These are phyloP conservation scores for Nomada fucata DNA, from an alignment of 2,888 invertebrate species.

Conservation along the genomic window DNA sequence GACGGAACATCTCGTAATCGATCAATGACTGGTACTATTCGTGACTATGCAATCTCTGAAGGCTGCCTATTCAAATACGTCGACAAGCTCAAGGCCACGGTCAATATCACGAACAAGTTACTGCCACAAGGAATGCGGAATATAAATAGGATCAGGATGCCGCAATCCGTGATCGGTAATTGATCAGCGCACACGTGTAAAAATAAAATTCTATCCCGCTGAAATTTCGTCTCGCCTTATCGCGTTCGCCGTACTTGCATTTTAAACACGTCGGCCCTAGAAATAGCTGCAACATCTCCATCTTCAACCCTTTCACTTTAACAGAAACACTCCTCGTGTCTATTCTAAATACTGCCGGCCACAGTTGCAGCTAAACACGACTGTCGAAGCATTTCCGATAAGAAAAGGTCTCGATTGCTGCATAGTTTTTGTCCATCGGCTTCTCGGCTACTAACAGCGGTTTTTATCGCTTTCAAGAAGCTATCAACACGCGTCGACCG, in stretches of 20 bases:
- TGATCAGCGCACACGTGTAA: constrained; percentile 8
- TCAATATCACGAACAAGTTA: constrained; percentile 55
- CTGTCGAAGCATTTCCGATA: constrained; percentile 15
- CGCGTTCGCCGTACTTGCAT: background rate
- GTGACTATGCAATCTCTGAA: constrained; percentile 59
- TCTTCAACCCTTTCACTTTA: background rate
- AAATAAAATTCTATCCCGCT: constrained; percentile 13
- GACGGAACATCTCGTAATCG: constrained; percentile 41
- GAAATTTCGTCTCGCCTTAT: background rate
- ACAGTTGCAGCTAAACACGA: background rate
- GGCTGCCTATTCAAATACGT: constrained; percentile 54
- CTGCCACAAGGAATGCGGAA: constrained; percentile 47
- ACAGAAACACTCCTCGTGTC: background rate
- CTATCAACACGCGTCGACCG: background rate
- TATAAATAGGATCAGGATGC: constrained; percentile 49
- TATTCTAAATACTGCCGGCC: background rate
- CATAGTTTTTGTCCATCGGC: background rate
- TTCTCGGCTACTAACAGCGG: background rate
- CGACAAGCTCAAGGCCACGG: constrained; percentile 56
- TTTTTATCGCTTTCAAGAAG: constrained; percentile 5
- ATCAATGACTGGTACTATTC: constrained; percentile 59
- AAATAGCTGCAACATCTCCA: background rate
- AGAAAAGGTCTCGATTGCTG: background rate
- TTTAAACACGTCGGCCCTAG: background rate
- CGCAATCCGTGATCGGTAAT: constrained; percentile 32